Conservation (phyloP, 2,888 invertebrate species). For the Drosophila robusta region DNA sequence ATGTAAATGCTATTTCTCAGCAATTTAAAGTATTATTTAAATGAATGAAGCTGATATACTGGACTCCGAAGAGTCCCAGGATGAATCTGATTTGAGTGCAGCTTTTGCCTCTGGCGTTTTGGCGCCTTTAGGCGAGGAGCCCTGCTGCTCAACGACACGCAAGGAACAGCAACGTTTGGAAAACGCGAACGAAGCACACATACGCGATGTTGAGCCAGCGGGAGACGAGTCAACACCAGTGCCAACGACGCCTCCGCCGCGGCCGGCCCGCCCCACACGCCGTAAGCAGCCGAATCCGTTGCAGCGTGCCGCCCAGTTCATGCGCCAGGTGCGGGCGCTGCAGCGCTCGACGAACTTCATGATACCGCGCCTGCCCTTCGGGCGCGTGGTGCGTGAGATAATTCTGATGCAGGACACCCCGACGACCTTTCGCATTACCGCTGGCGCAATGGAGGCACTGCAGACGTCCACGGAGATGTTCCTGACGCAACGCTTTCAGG, state of each 20-base stretch:
- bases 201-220: background rate
- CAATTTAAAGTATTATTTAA: background rate
- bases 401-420: background rate
- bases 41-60: background rate
- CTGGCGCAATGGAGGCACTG: conserved; percentile 57
- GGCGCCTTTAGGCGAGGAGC: too few relatives aligned
- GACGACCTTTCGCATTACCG: conserved; percentile 1
- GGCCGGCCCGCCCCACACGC: background rate
- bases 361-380: conserved; percentile 37
- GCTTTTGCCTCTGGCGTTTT: background rate
- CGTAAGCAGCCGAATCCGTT: conserved; percentile 20
- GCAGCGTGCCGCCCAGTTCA: background rate
- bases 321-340: background rate
- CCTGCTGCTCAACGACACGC: conserved; percentile 4
- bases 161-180: background rate
- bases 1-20: background rate
- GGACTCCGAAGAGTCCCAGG: background rate
- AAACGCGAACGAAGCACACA: background rate
- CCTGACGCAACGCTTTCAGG: conserved; percentile 85
- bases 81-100: conserved; percentile 1
- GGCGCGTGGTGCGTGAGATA: conserved; percentile 36
- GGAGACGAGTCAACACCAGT: background rate
- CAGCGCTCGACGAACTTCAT: conserved; percentile 3
- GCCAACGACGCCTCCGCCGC: background rate
- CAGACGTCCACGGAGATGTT: conserved; percentile 86